Base-by-base conservation (phyloP, 2,113 vertebrate genomes). In the Corythornis vintsioides region DNA sequence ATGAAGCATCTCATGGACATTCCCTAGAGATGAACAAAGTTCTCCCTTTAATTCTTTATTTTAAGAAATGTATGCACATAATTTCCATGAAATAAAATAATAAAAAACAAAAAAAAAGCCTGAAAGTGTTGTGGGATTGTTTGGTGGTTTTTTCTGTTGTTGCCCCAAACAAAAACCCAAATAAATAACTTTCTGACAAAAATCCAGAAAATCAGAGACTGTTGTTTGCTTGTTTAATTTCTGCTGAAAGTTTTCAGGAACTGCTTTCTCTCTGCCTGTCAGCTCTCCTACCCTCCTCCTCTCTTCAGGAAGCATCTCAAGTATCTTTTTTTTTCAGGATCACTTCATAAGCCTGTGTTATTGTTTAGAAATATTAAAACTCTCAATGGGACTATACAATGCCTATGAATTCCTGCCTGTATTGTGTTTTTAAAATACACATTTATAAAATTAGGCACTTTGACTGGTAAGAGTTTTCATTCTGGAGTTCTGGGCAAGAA, bases 191-290 rank as follows among this genome's bases (percentile, higher is more conserved):
- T 89, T 74, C 82, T 84, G 15, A 79, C 33, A 73, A 92, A 94
- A 48, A 9, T 33, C 22, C 33, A 50, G 70, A 45, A 89, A 79
- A 65, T 40, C 11, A 59, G 85, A 93, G 35, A 4, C 45, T n/a
- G 19, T 53, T 75, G 29, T 89, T 93, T 93, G 50, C 66, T 91
- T 79, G 38, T 38, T 76, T 87, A 79, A 92, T 82, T 90, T 87
- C 59, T 79, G 50, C 59, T 95, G 89, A 85, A 94, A 87, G 60
- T 47, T 76, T 91, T 87, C 10, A 47, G 71, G 59, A 87, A 33
- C 78, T 91, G 89, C 63, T 92, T 91, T 92, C 10, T 85, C n/a
- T 92, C 88, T 83, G 59, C 35, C 53, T 76, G 63, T 92, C 83
- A 76, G 42, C 50, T 82, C 55, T 84, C 20, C 19, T 76, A 90